Evolutionary conservation across 1,140 invertebrate species (phyloP).

Genomic region (Drosophila littoralis): DNA sequence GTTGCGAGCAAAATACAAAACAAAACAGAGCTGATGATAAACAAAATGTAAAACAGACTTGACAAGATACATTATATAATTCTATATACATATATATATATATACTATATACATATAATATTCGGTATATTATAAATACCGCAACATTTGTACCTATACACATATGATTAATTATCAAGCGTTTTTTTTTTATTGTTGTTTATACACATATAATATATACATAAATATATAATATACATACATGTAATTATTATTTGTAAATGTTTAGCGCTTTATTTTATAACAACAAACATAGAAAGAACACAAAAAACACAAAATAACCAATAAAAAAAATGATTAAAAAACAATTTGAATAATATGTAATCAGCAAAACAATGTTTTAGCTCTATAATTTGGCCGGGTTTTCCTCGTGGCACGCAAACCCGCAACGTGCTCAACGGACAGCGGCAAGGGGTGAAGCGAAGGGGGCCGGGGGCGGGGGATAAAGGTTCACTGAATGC

Average conservation of each 20-base stretch:
- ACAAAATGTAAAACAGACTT: slow-evolving; percentile 41
- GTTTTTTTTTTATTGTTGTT: slow-evolving; percentile 44
- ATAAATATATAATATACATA: slow-evolving; percentile 9
- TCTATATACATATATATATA: slow-evolving; percentile 26
- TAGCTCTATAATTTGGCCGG: not conserved
- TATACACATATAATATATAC: slow-evolving; percentile 25
- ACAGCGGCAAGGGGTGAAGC: not conserved
- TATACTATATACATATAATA: slow-evolving; percentile 10
- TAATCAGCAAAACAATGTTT: not conserved
- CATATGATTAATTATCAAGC: slow-evolving; percentile 35
- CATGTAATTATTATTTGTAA: slow-evolving; percentile 37
- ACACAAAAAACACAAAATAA: slow-evolving; percentile 12
- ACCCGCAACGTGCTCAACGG: not conserved
- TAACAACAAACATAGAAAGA: slow-evolving; percentile 26
- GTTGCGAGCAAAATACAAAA: slow-evolving; percentile 34
- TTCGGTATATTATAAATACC: slow-evolving; percentile 19
- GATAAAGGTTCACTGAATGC: slow-evolving; percentile 12
- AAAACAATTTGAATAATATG: slow-evolving; percentile 3
- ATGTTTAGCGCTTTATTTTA: slow-evolving; percentile 41
- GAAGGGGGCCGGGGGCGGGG: not conserved
- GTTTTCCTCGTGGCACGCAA: not conserved
- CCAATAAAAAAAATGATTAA: slow-evolving; percentile 9
- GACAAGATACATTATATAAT: slow-evolving; percentile 36
- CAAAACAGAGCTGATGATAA: slow-evolving; percentile 22
- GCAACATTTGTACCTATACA: slow-evolving; percentile 45